Base-by-base conservation (phyloP, 2,888 invertebrate genomes). In the Himalopsyche anomala region DNA sequence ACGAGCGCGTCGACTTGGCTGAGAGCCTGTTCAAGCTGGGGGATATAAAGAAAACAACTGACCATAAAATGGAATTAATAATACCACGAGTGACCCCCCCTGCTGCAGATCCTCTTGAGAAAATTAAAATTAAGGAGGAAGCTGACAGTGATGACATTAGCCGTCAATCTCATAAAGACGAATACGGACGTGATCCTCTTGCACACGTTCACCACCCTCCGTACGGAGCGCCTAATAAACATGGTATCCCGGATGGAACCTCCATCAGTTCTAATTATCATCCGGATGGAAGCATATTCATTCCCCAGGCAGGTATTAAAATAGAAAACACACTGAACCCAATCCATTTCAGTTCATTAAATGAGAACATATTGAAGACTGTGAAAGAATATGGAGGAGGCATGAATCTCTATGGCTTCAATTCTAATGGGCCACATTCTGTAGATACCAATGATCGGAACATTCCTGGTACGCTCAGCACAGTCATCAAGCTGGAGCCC, bases 11-110 rank as follows among this genome's bases (percentile, higher is more conserved):
- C 19, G 86, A 88, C 36, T 55, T 55, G 17, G 69, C 85, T 74
- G 85, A 84, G 17, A 84, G 54, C 54, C 74, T 80, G 74, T 85
- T 82, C 51, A 51, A 56, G 62, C 9, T 80, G 17, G 15, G 38
- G 5, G 86, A 87, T 42, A 28, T 56, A 5, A 83, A 81, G 42
- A 84, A 83, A 74, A 62, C 84, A 1, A 28, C 55, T 12, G 93
- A 91, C 90, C 92, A 94, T 87, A 95, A 95, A 92, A 94, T 94
- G 69, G 95, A 95, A 91, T 92, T 94, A 87, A 94, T 94, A 88
- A 94, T 94, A 90, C 95, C 95, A 51, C 94, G 94, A 91, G 93
- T 94, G 84, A 92, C 93, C 69, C 93, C 94, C 19, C 93, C 94
- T 92, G 92, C 92, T 84, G 92, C 93, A 88, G 93, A 94, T 87